Base-by-base conservation (phyloP, 2,113 vertebrate genomes). In the Etheostoma spectabile region DNA sequence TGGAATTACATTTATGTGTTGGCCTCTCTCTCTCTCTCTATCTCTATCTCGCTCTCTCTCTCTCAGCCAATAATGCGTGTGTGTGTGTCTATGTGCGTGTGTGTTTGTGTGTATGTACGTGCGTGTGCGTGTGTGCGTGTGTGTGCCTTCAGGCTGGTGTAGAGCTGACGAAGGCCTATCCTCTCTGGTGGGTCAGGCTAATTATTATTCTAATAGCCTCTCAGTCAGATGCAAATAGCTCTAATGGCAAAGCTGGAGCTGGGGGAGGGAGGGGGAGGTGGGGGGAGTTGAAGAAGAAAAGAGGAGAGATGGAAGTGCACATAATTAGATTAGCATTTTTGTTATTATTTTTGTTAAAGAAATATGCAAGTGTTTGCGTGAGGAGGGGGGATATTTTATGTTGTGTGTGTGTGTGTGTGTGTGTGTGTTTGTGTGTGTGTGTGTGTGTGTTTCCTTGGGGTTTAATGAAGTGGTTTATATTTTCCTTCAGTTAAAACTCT, bases 171-270 rank as follows among this genome's bases (percentile, higher is more conserved):
- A 90, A 93, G 93, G 86, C 85, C 89, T 89, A 87, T 81, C 86
- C 89, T 92, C 87, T 92, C 90, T 92, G 89, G 89, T 91, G 89
- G 93, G 94, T 95, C 91, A 94, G 93, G 89, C 93, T 95, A 94
- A 95, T 95, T 96, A 94, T 93, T 95, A 95, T 95, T 94, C 93
- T 94, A 95, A 95, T 95, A 92, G 94, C 76, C 91, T 95, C 93
- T 95, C 92, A 93, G 93, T 94, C 93, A 93, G 90, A 95, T 95
- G 93, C 94, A 96, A 95, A 95, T 94, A 92, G 87, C 84, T 93
- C 82, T 95, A 96, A 95, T 95, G 92, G 93, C 90, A 92, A 84
- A 91, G 88, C 87, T 85, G 79, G 86, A 89, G 75, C 78, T 72
- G 83, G 80, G 63, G 78, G 66, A 52, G 56, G 55, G 67, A 27